These are phyloP conservation scores for Seriola quinqueradiata DNA, from an alignment of 2,113 vertebrate genomes.

Conservation along the genomic window DNA sequence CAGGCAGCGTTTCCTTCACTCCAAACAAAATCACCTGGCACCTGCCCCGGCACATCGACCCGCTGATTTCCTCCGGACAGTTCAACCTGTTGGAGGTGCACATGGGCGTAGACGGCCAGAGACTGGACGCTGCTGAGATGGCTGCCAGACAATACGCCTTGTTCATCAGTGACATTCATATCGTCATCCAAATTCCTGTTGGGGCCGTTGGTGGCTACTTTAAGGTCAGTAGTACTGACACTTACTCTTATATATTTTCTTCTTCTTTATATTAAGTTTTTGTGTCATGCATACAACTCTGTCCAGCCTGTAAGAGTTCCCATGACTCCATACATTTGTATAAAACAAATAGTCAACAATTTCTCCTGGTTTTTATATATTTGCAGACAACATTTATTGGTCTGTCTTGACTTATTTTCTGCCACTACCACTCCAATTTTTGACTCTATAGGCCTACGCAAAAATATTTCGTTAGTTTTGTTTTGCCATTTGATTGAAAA, in stretches of 20 bases:
- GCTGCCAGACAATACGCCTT: constrained; percentile 76
- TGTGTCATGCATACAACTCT: too few species aligned
- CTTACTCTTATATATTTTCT: too few species aligned
- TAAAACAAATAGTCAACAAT: too few species aligned
- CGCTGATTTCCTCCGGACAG: constrained; percentile 61
- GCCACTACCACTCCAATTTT: too few species aligned
- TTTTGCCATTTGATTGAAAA: too few species aligned
- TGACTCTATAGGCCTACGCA: too few species aligned
- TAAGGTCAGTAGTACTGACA: constrained; percentile 78
- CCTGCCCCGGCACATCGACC: constrained; percentile 81
- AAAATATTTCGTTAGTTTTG: too few species aligned
- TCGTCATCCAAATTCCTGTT: constrained; percentile 84
- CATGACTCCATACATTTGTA: too few species aligned
- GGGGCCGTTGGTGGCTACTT: constrained; percentile 87
- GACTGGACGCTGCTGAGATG: constrained; percentile 74
- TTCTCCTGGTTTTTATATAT: too few species aligned
- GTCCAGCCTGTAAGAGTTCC: too few species aligned
- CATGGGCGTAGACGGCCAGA: constrained; percentile 84
- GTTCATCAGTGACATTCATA: constrained; percentile 45
- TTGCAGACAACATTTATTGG: too few species aligned
- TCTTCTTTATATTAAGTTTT: not conserved
- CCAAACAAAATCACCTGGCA: constrained; percentile 85
- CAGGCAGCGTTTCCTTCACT: constrained; percentile 81
- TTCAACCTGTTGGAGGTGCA: constrained; percentile 76
- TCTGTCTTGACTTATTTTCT: too few species aligned